phyloP scores from a whole-genome alignment of 1,140 invertebrate genomes.

The Drosophila lacteicornis region DNA sequence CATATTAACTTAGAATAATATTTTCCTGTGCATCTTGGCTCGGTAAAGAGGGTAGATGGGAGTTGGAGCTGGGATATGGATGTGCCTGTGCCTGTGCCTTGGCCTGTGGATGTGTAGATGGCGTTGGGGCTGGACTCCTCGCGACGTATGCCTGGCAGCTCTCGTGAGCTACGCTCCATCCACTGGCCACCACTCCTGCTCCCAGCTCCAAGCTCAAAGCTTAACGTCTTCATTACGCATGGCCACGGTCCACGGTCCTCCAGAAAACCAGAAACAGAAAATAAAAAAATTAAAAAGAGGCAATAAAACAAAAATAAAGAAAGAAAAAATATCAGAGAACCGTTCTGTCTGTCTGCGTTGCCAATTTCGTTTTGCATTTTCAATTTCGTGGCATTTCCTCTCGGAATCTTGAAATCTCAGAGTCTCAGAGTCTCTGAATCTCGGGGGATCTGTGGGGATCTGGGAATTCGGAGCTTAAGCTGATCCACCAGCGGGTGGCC shows the following conservation, averaged over 20 bases:
- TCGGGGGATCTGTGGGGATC: slow-evolving; percentile 4
- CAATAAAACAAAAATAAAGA: slow-evolving; percentile 9
- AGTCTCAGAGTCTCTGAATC: neutral
- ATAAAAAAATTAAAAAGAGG: neutral
- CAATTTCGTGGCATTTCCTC: slow-evolving; percentile 80
- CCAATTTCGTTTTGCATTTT: slow-evolving; percentile 82
- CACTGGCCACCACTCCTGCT: slow-evolving; percentile 8
- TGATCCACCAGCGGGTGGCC: slow-evolving; percentile 26
- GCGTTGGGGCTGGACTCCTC: slow-evolving; percentile 26
- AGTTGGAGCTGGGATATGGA: slow-evolving; percentile 8
- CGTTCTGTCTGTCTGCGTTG: slow-evolving; percentile 39
- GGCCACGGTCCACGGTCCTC: slow-evolving; percentile 64
- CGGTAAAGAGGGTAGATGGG: slow-evolving; percentile 15
- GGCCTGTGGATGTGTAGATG: slow-evolving; percentile 13
- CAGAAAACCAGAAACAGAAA: neutral
- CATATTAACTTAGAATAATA: neutral
- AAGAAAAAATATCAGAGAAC: neutral
- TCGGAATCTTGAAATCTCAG: slow-evolving; percentile 1
- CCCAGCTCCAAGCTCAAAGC: slow-evolving; percentile 45
- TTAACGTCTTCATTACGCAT: slow-evolving; percentile 82
- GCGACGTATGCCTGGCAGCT: slow-evolving; percentile 64
- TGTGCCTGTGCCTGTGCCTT: neutral
- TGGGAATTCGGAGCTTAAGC: slow-evolving; percentile 23
- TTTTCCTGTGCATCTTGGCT: neutral
- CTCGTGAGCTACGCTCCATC: slow-evolving; percentile 17